A percentile compares a stretch with the other conserved stretches of the same genome.
phyloP scores from a whole-genome alignment of 30 jellyfish, hydroid and myxozoan species.

The Mastigias papua region DNA sequence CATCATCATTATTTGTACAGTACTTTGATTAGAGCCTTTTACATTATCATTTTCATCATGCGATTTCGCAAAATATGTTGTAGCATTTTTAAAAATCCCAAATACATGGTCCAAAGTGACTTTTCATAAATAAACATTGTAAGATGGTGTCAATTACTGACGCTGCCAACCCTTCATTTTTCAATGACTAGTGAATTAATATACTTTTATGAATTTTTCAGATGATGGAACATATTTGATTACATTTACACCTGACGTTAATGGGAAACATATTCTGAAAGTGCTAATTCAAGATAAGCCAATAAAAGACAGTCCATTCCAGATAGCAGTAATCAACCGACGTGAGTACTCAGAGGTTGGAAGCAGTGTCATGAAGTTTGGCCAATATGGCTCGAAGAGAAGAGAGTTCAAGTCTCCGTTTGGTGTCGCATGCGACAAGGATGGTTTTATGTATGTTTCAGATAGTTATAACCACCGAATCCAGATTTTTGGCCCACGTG shows the following conservation, averaged over 20 bases:
- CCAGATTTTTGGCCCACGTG: conserved; percentile 98
- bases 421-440: conserved; percentile 98
- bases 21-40: too few relatives aligned
- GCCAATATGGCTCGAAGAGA: conserved; percentile 96
- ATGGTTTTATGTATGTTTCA: conserved; percentile 95
- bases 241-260: conserved; percentile 90
- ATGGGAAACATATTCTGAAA: conserved; percentile 89
- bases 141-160: too few relatives aligned
- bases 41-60: too few relatives aligned
- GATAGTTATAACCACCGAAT: conserved; percentile 98
- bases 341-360: conserved; percentile 99
- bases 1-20: too few relatives aligned
- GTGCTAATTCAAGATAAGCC: conserved; percentile 91
- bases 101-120: too few relatives aligned
- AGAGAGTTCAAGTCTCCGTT: conserved; percentile 98
- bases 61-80: too few relatives aligned
- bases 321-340: conserved; percentile 82
- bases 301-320: conserved; percentile 92
- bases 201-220: conserved; percentile 29
- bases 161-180: too few relatives aligned
- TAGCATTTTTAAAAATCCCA: too few relatives aligned
- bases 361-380: conserved; percentile 92
- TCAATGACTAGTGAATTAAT: too few relatives aligned
- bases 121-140: too few relatives aligned
- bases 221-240: conserved; percentile 94